A percentile compares a stretch with the other conserved stretches of the same genome.
These are phyloP conservation scores for Ameiurus melas DNA, from an alignment of 2,113 vertebrate genomes.

Conservation along the genomic window DNA sequence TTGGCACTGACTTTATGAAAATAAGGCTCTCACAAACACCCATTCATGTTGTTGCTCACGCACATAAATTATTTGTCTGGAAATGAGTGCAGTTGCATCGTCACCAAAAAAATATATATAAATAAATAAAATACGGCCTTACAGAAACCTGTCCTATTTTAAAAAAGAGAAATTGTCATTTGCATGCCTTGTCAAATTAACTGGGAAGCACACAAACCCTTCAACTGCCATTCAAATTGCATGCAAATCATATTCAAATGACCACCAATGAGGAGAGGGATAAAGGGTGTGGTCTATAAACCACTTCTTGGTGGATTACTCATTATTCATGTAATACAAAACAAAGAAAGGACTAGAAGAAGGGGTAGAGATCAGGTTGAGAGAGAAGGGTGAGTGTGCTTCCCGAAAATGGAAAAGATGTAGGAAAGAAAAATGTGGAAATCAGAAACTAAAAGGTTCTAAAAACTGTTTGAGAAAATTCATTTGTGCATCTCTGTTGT, in stretches of 20 bases:
- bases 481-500: background rate
- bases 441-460: slow-evolving; percentile 15
- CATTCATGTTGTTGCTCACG: background rate
- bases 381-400: background rate
- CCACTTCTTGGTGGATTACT: slow-evolving; percentile 6
- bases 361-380: background rate
- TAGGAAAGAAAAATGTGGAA: slow-evolving; percentile 2
- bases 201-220: slow-evolving; percentile 55
- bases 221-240: slow-evolving; percentile 78
- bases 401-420: background rate
- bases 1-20: background rate
- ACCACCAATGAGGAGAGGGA: slow-evolving; percentile 36
- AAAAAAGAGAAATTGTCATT: slow-evolving; percentile 51
- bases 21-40: slow-evolving; percentile 11
- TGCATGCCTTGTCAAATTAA: slow-evolving; percentile 62
- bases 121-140: background rate
- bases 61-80: background rate
- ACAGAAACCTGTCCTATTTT: slow-evolving; percentile 4
- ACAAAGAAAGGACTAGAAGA: slow-evolving; percentile 1
- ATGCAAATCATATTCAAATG: slow-evolving; percentile 71
- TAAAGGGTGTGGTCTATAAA: slow-evolving; percentile 14
- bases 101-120: slow-evolving; percentile 1
- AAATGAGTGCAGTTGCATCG: background rate
- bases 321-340: slow-evolving; percentile 14
- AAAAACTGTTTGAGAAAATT: background rate